Evolutionary conservation across 2,113 vertebrate genomes (phyloP), one percentile per base, ranked within the genome.

Genomic region (Antechinus flavipes): DNA sequence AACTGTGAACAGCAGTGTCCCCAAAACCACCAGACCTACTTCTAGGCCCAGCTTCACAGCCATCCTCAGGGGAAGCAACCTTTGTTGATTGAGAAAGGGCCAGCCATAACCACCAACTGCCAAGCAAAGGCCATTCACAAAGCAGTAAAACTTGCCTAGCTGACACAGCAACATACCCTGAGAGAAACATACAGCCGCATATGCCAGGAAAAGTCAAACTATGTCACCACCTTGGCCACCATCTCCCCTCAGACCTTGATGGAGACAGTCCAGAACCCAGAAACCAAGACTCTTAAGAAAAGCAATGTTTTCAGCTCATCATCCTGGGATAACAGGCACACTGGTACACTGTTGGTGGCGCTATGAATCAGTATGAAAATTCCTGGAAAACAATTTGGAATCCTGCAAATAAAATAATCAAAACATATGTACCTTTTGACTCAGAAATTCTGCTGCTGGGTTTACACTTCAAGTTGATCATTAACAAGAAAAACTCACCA

Each of bases 401-500:
- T n/a, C 7, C 68, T 84, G n/a, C 4, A 93, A 93, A 89, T 92
- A 96, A 94, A 95, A 8, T 42, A 30, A 52, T 30, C 68, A 92
- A 89, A 22, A 90, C 42, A 91, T 35, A 4, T 14, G 16, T 16
- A 16, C 30, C 27, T 68, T 68, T 35, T 35, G 30, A 68, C 27
- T 22, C 5, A 92, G 58, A 58, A 2, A 91, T 61, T 84, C 35
- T 84, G 16, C 68, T 84, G 14, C n/a, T 84, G 19, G 35, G 68
- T 19, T 42, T 84, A 19, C 2, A 84, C 35, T n/a, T 84, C 14
- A 84, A 84, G n/a, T 42, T 42, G 61, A 19, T n/a, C 68, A 42
- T 2, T 84, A n/a, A 84, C 35, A 42, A 42, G 68, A 84, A 84
- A 42, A 16, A 68, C 68, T n/a, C 14, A 76, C 16, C 8, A 90